phyloP scores from a whole-genome alignment of 2,888 invertebrate genomes.

The Amphimallon solstitiale region DNA sequence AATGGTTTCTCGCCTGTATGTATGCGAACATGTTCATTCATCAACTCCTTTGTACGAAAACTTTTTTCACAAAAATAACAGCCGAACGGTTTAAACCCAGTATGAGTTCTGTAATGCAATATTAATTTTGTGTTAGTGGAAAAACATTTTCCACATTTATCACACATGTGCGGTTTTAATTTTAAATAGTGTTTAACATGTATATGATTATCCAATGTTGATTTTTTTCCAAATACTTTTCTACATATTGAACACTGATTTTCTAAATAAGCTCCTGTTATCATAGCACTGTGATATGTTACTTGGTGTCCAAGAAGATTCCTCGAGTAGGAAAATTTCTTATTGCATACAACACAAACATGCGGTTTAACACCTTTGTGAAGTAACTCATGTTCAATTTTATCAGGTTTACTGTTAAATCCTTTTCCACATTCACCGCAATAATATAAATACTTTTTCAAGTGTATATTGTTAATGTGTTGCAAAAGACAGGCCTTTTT shows the following conservation, averaged over 20 bases:
- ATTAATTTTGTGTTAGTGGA: slow-evolving; percentile 47
- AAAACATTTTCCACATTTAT: slow-evolving; percentile 39
- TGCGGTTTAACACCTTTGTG: slow-evolving; percentile 62
- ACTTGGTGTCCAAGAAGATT: slow-evolving; percentile 53
- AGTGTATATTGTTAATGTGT: slow-evolving; percentile 68
- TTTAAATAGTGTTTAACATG: slow-evolving; percentile 18
- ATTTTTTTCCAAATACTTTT: slow-evolving; percentile 53
- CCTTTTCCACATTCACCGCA: slow-evolving; percentile 65
- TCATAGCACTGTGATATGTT: slow-evolving; percentile 55
- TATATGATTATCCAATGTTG: slow-evolving; percentile 61
- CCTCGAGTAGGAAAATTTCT: slow-evolving; percentile 57
- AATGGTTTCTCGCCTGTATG: slow-evolving; percentile 54
- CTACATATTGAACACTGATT: slow-evolving; percentile 56
- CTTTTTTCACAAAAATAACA: slow-evolving; percentile 52
- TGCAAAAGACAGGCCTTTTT: slow-evolving; percentile 43
- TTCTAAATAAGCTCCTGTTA: slow-evolving; percentile 61
- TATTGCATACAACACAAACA: slow-evolving; percentile 62
- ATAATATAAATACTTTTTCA: slow-evolving; percentile 63
- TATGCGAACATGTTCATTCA: slow-evolving; percentile 50
- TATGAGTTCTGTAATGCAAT: slow-evolving; percentile 51
- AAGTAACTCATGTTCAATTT: slow-evolving; percentile 60
- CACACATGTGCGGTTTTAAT: slow-evolving; percentile 36
- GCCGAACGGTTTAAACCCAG: slow-evolving; percentile 50
- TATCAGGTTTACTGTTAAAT: slow-evolving; percentile 62
- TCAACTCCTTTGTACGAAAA: slow-evolving; percentile 51